Conservation (phyloP, 1,140 invertebrate genomes). For the Idris sp. region DNA sequence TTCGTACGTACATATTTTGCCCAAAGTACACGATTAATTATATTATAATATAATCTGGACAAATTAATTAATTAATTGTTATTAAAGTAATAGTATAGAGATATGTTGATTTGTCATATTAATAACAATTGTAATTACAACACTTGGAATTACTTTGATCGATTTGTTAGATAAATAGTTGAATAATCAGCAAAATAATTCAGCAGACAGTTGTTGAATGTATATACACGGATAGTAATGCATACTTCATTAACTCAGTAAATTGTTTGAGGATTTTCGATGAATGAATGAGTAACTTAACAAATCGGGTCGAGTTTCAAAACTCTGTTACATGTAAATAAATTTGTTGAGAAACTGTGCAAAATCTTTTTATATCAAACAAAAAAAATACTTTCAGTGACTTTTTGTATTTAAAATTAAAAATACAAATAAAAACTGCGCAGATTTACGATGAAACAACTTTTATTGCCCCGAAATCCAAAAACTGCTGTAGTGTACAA, state of each 20-base stretch:
- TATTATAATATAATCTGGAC: not conserved
- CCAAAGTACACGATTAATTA: too few species aligned
- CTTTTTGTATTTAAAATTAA: too few species aligned
- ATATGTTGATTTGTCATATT: conserved; percentile 28
- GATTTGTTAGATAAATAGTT: conserved; percentile 32
- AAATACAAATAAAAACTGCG: too few species aligned
- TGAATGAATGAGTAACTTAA: conserved; percentile 3
- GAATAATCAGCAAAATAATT: conserved; percentile 36
- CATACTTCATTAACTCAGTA: conserved; percentile 37
- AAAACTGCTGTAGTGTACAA: too few species aligned
- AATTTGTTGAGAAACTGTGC: too few species aligned
- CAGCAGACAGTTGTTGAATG: conserved; percentile 30
- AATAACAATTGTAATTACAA: conserved; percentile 29
- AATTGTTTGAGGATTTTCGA: conserved; percentile 24
- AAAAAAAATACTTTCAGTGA: too few species aligned
- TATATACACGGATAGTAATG: conserved; percentile 25
- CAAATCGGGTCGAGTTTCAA: conserved; percentile 9
- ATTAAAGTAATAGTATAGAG: too few species aligned
- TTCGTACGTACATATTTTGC: too few species aligned
- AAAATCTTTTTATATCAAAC: too few species aligned
- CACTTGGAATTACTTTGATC: conserved; percentile 31
- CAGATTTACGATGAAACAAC: too few species aligned
- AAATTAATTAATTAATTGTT: not conserved
- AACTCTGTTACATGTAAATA: conserved; percentile 8
- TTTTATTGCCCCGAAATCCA: too few species aligned